phyloP scores from a whole-genome alignment of 1,140 invertebrate genomes.

The Colletes latitarsis region DNA sequence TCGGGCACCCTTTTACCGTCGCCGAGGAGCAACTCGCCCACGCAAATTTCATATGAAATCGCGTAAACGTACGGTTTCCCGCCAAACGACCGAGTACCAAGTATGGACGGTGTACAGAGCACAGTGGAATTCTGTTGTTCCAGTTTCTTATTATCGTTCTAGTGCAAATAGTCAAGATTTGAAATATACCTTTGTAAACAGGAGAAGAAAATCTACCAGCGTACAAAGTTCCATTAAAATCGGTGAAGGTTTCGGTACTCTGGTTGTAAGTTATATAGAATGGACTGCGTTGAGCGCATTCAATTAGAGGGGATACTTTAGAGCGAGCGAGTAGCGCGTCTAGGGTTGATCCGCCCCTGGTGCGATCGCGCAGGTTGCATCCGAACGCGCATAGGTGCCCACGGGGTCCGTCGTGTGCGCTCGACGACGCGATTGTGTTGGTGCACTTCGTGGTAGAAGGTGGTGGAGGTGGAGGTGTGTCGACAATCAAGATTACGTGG shows the following conservation, averaged over 20 bases:
- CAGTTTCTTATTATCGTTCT: too few species aligned
- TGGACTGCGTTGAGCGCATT: conserved; percentile 31
- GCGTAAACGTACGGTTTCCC: conserved; percentile 43
- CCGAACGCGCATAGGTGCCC: conserved; percentile 27
- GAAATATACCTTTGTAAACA: too few species aligned
- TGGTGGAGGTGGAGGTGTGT: conserved; percentile 73
- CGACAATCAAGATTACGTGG: conserved; percentile 75
- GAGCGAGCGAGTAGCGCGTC: conserved; percentile 24
- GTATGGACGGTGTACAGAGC: too few species aligned
- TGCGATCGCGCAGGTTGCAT: conserved; percentile 44
- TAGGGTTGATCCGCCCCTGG: conserved; percentile 61
- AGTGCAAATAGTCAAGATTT: too few species aligned
- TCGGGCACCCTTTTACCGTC: conserved; percentile 46
- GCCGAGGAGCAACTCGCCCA: conserved; percentile 40
- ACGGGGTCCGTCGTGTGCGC: conserved; percentile 29
- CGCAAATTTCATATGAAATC: conserved; percentile 48
- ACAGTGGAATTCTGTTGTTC: too few species aligned
- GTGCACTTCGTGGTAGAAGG: conserved; percentile 56
- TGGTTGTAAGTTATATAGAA: conserved; percentile 31
- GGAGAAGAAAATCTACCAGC: too few species aligned
- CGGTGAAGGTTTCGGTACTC: too few species aligned
- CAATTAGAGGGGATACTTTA: conserved; percentile 51
- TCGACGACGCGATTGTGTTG: conserved; percentile 38
- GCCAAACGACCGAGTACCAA: too few species aligned
- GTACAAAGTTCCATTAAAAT: too few species aligned